Evolutionary conservation across 2,888 invertebrate genomes (phyloP).

Genomic region (Germaria angustata): DNA sequence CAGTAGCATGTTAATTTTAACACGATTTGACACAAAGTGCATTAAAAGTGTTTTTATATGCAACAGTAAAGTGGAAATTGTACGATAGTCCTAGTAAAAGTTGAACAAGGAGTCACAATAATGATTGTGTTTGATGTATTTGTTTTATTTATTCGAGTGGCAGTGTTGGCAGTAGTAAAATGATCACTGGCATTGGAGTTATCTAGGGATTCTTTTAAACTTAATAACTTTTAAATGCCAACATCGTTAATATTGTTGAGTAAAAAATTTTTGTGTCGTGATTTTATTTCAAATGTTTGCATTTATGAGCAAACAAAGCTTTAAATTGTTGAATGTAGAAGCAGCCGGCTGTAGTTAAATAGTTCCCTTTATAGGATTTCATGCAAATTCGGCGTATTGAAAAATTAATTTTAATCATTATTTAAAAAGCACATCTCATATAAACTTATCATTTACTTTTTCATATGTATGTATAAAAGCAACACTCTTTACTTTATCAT

Average conservation of each 20-base stretch:
- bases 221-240: slow-evolving; percentile 47
- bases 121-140: neutral
- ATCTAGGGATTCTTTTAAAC: slow-evolving; percentile 21
- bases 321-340: neutral
- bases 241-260: slow-evolving; percentile 6
- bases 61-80: slow-evolving; percentile 38
- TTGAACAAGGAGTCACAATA: neutral
- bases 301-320: neutral
- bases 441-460: neutral
- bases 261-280: neutral
- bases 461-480: neutral
- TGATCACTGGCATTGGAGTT: neutral
- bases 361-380: no score
- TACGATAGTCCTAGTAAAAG: neutral
- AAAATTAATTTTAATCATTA: neutral
- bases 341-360: no score
- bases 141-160: neutral
- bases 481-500: no score
- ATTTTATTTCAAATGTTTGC: neutral
- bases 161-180: slow-evolving; percentile 15
- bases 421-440: no score
- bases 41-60: slow-evolving; percentile 61
- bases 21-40: slow-evolving; percentile 59
- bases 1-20: slow-evolving; percentile 47
- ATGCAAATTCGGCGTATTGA: neutral